phyloP scores from a whole-genome alignment of 2,113 vertebrate genomes.

The Butorides virescens region DNA sequence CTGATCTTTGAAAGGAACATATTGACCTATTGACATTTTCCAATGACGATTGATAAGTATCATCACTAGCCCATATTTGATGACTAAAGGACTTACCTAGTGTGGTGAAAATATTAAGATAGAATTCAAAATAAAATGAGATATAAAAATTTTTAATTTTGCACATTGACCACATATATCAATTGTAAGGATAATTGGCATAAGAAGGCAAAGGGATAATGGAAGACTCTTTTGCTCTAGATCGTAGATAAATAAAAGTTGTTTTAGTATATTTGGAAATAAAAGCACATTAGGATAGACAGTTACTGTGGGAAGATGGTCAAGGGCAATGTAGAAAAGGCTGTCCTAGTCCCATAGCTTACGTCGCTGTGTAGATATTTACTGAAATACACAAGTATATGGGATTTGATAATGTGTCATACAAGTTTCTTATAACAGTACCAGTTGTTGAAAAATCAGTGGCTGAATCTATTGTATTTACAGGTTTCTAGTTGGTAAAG shows the following conservation, averaged over 20 bases:
- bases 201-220: neutral
- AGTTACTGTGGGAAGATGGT: neutral
- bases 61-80: neutral
- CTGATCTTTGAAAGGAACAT: neutral
- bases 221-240: neutral
- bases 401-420: neutral
- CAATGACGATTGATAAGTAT: neutral
- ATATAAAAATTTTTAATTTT: neutral
- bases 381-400: neutral
- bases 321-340: neutral
- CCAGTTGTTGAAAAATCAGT: neutral
- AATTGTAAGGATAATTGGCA: neutral
- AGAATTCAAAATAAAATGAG: neutral
- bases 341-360: neutral
- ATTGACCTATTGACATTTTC: neutral
- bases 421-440: neutral
- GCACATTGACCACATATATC: neutral
- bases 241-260: neutral
- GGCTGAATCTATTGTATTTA: conserved; percentile 48
- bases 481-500: conserved; percentile 84
- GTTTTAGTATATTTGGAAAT: neutral
- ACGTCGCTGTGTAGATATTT: neutral
- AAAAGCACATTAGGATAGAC: neutral
- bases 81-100: neutral
- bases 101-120: neutral